These are phyloP conservation scores for Lasiurus cinereus DNA, from an alignment of 2,113 vertebrate species.

Conservation along the genomic window DNA sequence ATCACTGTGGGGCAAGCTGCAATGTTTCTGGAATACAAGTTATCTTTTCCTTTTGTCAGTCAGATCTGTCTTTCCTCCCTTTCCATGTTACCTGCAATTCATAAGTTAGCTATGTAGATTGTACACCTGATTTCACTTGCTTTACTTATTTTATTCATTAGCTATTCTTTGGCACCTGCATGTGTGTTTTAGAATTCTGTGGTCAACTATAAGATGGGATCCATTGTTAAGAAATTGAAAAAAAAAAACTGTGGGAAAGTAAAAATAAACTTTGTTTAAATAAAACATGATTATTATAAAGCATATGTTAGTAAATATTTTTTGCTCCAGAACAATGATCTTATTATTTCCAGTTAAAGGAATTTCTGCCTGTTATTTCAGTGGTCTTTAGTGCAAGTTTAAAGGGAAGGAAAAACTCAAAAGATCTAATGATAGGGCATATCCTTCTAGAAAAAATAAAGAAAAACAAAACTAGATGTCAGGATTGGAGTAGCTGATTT, in stretches of 20 bases:
- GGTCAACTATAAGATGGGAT: constrained; percentile 43
- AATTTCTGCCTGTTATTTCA: constrained; percentile 60
- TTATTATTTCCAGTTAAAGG: constrained; percentile 5
- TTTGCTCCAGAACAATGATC: not conserved
- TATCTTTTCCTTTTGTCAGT: constrained; percentile 23
- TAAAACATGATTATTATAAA: constrained; percentile 13
- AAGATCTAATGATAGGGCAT: not conserved
- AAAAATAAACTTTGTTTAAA: constrained; percentile 39
- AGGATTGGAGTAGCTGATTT: constrained; percentile 38
- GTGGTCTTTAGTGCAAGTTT: not conserved
- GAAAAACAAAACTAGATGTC: not conserved
- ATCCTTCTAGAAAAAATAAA: constrained; percentile 14
- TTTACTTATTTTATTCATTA: constrained; percentile 41
- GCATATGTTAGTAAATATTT: constrained; percentile 43
- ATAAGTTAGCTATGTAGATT: not conserved
- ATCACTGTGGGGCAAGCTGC: not conserved
- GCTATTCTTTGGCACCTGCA: not conserved
- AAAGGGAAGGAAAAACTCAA: constrained; percentile 22
- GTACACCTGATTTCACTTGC: not conserved
- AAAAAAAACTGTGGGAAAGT: not conserved
- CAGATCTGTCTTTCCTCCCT: not conserved
- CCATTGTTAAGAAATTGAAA: constrained; percentile 54
- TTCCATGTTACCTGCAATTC: not conserved
- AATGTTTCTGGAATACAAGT: not conserved
- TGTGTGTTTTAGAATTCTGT: constrained; percentile 46